Evolutionary conservation across 1,140 invertebrate genomes (phyloP).

Genomic region (Pseudoatta argentina): DNA sequence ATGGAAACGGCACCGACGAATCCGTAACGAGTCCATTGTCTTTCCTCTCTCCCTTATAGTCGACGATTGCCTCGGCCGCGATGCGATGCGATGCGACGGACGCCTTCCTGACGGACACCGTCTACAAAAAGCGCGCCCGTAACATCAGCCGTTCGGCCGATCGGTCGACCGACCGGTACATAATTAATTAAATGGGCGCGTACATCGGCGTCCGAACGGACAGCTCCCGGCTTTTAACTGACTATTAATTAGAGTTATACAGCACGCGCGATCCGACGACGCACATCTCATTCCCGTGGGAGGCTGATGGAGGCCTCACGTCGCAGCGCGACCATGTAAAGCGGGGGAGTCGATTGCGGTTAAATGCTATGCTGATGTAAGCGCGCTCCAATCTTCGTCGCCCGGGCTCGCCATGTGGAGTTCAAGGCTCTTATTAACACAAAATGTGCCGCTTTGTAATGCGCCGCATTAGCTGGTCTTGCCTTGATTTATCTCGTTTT

Average conservation of each 20-base stretch:
- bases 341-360: constrained; percentile 22
- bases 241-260: constrained; percentile 81
- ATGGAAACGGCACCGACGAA: constrained; percentile 57
- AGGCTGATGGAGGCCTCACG: neutral
- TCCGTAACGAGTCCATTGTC: constrained; percentile 74
- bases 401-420: neutral
- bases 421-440: constrained; percentile 40
- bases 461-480: neutral
- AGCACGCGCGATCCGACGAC: constrained; percentile 45
- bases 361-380: constrained; percentile 39
- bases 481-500: constrained; percentile 1
- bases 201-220: constrained; percentile 70
- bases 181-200: constrained; percentile 80
- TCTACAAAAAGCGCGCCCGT: constrained; percentile 71
- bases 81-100: constrained; percentile 64
- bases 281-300: constrained; percentile 53
- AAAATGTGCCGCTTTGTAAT: constrained; percentile 17
- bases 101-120: constrained; percentile 71
- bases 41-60: constrained; percentile 54
- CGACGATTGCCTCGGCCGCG: constrained; percentile 49
- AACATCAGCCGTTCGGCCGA: constrained; percentile 46
- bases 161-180: constrained; percentile 57
- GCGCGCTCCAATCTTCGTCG: neutral
- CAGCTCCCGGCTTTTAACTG: constrained; percentile 69
- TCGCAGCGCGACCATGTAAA: constrained; percentile 34